These are phyloP conservation scores for Sciurus carolinensis DNA, from an alignment of 2,797 vertebrate genomes.

Conservation along the genomic window DNA sequence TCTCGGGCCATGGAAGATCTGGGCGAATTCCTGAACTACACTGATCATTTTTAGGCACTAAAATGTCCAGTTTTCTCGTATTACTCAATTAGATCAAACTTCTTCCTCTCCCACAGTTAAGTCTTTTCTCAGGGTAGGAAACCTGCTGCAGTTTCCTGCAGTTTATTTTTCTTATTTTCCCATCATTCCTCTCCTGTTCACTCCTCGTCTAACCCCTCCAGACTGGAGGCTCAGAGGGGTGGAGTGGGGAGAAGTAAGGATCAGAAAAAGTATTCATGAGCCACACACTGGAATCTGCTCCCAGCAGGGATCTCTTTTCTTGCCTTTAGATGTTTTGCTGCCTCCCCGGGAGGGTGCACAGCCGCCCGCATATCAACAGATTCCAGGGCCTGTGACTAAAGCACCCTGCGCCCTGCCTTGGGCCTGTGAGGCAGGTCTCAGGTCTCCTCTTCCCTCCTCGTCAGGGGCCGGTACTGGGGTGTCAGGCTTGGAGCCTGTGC, in stretches of 20 bases:
- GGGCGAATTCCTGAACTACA: too few relatives aligned
- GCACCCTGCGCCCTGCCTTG: not conserved
- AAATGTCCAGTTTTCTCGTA: not conserved
- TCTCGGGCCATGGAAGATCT: not conserved
- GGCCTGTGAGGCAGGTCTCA: not conserved
- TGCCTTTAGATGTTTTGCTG: not conserved
- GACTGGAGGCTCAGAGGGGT: too few relatives aligned
- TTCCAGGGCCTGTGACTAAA: not conserved
- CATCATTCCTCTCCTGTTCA: not conserved
- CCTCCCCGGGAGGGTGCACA: not conserved
- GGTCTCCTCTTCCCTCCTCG: not conserved
- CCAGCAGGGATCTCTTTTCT: too few relatives aligned
- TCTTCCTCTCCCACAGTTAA: not conserved
- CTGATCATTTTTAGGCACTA: not conserved
- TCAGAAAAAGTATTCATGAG: not conserved
- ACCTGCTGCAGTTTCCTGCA: not conserved
- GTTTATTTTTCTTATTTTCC: not conserved
- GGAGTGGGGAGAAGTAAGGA: not conserved
- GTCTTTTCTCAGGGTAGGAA: not conserved
- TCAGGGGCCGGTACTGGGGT: not conserved
- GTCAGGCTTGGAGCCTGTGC: not conserved
- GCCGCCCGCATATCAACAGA: not conserved
- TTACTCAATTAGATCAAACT: not conserved
- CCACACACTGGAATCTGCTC: too few relatives aligned
- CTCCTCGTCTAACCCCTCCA: not conserved